phyloP scores from a whole-genome alignment of 2,888 invertebrate genomes.

The Rhaphigaster nebulosa region DNA sequence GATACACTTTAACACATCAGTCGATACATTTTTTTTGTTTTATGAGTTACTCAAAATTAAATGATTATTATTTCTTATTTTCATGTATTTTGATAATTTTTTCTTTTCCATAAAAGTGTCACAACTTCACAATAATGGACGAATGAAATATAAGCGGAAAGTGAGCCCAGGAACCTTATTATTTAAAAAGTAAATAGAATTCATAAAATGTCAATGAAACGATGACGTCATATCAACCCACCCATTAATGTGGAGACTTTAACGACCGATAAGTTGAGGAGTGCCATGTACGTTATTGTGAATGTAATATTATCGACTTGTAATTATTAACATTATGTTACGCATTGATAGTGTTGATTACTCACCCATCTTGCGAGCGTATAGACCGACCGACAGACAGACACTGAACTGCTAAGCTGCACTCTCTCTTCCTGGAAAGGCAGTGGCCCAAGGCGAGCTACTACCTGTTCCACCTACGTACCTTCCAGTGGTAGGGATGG shows the following conservation, averaged over 20 bases:
- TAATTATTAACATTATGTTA: neutral
- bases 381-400: neutral
- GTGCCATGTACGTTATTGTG: neutral
- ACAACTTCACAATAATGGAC: neutral
- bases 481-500: constrained; percentile 15
- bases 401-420: neutral
- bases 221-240: constrained; percentile 27
- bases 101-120: neutral
- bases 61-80: neutral
- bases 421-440: constrained; percentile 57
- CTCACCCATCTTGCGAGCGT: constrained; percentile 56
- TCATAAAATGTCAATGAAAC: neutral
- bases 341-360: neutral
- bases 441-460: constrained; percentile 58
- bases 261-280: neutral
- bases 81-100: neutral
- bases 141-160: neutral
- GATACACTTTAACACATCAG: no score
- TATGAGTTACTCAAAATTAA: neutral
- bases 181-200: neutral
- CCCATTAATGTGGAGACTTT: neutral
- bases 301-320: neutral
- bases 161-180: neutral
- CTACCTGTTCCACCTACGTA: constrained; percentile 58
- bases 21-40: neutral